Base-by-base conservation (phyloP, 2,113 vertebrate genomes). In the Corvus moneduloides region DNA sequence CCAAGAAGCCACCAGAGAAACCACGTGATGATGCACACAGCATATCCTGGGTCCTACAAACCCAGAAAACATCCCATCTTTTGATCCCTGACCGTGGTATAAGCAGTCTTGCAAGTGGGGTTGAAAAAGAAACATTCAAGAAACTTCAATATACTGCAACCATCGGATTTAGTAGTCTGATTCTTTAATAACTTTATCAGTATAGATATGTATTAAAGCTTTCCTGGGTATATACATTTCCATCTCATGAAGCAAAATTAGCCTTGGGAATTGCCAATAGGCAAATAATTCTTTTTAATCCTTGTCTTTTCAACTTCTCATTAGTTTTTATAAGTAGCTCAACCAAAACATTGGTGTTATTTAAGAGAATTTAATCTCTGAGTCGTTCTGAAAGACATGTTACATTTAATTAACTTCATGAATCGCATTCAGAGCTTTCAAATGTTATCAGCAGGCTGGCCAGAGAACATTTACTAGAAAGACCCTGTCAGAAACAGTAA, bases 251-350 rank as follows among this genome's bases (percentile, higher is more conserved):
- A 91, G 83, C 22, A 92, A 96, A 95, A 97, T 86, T 87, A 87
- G 80, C 63, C 77, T 90, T 81, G 63, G 61, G 46, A 95, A 85
- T 83, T 96, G 73, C 75, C 73, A 89, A 44, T 32, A 90, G 82
- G 66, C 73, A 96, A 96, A 96, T 95, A 96, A 91, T 89, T 92
- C 72, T 58, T 94, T 94, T 95, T 90, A 93, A 96, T 94, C 89
- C 71, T 20, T 52, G 33, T 89, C 73, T 83, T 93, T 93, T 89
- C 62, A 90, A 91, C 26, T 79, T 85, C 78, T 95, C 89, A 84
- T 94, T 93, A 91, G 67, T 69, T 92, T 85, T 89, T 80, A 75
- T 93, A 95, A 95, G 91, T 76, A 90, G 73, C n/a, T 85, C 84
- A 66, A 80, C 56, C n/a, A 94, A 94, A 91, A 80, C 62, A 87